These are phyloP conservation scores for Cydia amplana DNA, from an alignment of 1,140 invertebrate species.

Conservation along the genomic window DNA sequence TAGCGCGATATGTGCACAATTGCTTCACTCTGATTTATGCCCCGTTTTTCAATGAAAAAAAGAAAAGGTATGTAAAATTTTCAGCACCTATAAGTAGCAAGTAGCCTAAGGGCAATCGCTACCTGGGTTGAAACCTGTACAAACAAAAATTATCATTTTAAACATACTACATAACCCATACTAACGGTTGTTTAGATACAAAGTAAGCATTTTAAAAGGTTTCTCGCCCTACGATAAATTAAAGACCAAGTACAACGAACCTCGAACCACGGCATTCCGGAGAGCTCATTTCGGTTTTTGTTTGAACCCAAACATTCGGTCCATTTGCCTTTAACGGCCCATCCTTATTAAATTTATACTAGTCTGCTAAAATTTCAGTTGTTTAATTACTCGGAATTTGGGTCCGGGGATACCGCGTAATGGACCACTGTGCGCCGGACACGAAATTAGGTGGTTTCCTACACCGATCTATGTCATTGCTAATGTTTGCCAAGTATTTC, in stretches of 20 bases:
- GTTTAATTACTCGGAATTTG: constrained; percentile 73
- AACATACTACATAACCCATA: neutral
- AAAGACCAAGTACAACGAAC: constrained; percentile 35
- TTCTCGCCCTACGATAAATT: constrained; percentile 28
- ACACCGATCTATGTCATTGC: constrained; percentile 27
- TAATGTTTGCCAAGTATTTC: constrained; percentile 29
- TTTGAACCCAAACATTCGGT: constrained; percentile 66
- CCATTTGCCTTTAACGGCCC: constrained; percentile 67
- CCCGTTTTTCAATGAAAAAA: no score
- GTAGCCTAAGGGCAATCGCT: no score
- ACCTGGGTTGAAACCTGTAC: no score
- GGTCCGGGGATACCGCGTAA: constrained; percentile 56
- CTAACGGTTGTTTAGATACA: constrained; percentile 28
- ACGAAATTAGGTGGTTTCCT: constrained; percentile 50
- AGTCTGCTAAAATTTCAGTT: constrained; percentile 73
- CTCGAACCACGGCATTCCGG: constrained; percentile 44
- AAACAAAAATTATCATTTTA: constrained; percentile 12
- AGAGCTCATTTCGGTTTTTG: constrained; percentile 68
- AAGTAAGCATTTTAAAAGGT: constrained; percentile 31
- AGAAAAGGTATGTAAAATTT: no score
- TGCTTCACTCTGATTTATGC: no score
- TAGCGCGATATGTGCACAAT: no score
- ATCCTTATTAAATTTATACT: constrained; percentile 77
- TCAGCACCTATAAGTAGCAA: no score
- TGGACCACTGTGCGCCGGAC: constrained; percentile 43